Evolutionary conservation across 2,888 invertebrate genomes (phyloP), one percentile per base, ranked within the genome.

Genomic region (Agonopterix subpropinquella): DNA sequence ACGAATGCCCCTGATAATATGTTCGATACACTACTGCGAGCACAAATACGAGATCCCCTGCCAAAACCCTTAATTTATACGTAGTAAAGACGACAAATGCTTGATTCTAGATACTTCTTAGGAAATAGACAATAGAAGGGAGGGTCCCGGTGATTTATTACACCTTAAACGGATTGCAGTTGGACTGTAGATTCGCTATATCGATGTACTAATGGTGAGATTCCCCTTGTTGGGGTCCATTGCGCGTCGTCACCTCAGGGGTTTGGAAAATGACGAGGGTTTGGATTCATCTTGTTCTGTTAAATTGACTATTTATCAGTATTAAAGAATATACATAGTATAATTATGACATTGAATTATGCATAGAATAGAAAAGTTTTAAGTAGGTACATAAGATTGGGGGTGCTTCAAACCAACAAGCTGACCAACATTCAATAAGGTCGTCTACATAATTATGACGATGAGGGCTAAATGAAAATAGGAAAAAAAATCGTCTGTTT

Each of bases 121-220:
- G 28, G 28, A 5, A 28, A 28, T 28, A 28, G 28, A 28, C 28
- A 28, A 28, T 28, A 28, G 28, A 11, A 55, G 65, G 68, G 68
- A 64, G 67, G 64, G 62, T 59, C 56, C 50, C 64, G 70, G 78
- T 84, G 82, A 86, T 85, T 83, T 85, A 86, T 85, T 76, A 72
- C 74, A 70, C 74, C 75, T 77, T 80, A 82, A 83, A 81, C 73
- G 79, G 78, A 82, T 85, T 78, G 73, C 65, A 65, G 66, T 66
- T 67, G 65, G 71, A 64, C 69, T 70, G 68, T 69, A 74, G 70
- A 79, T 77, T 75, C 70, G 58, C 49, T 43, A 11, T 47, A 50
- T 52, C 52, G 45, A 49, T 47, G 45, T 11, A 44, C 44, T 39
- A 39, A 28, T 28, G 28, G 28, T 28, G 28, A 28, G 39, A 39